Conservation (phyloP, 2,888 invertebrate genomes). For the Xanthia icteritia region DNA sequence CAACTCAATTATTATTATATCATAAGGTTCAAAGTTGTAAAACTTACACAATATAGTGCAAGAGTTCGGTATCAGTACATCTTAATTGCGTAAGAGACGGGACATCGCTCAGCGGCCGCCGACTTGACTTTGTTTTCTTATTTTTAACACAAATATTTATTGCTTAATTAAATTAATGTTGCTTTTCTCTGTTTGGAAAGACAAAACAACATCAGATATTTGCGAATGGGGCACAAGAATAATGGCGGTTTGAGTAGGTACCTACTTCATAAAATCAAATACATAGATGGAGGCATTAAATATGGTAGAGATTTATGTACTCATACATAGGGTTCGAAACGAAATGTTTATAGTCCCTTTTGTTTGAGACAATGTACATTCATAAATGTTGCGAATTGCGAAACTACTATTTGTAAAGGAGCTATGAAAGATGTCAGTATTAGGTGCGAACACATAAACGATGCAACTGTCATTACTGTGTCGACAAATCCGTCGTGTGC, state of each 20-base stretch:
- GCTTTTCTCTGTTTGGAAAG: conserved; percentile 51
- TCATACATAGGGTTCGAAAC: conserved; percentile 16
- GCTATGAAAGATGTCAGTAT: conserved; percentile 61
- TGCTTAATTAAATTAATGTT: conserved; percentile 66
- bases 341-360: conserved; percentile 43
- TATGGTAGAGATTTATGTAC: conserved; percentile 21
- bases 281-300: neutral
- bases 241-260: neutral
- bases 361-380: conserved; percentile 50
- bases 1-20: conserved; percentile 22
- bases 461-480: conserved; percentile 72
- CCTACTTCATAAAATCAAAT: conserved; percentile 1
- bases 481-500: conserved; percentile 72
- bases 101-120: conserved; percentile 58
- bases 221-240: conserved; percentile 18
- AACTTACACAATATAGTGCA: conserved; percentile 57
- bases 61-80: conserved; percentile 61
- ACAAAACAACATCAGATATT: conserved; percentile 41
- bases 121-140: conserved; percentile 55
- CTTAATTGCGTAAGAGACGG: conserved; percentile 65
- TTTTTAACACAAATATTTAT: conserved; percentile 63
- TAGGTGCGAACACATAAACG: conserved; percentile 70
- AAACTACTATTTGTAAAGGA: conserved; percentile 57
- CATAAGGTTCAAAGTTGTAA: conserved; percentile 52
- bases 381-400: conserved; percentile 48